Conservation (phyloP, 2,113 vertebrate genomes). For the Callocephalon fimbriatum region DNA sequence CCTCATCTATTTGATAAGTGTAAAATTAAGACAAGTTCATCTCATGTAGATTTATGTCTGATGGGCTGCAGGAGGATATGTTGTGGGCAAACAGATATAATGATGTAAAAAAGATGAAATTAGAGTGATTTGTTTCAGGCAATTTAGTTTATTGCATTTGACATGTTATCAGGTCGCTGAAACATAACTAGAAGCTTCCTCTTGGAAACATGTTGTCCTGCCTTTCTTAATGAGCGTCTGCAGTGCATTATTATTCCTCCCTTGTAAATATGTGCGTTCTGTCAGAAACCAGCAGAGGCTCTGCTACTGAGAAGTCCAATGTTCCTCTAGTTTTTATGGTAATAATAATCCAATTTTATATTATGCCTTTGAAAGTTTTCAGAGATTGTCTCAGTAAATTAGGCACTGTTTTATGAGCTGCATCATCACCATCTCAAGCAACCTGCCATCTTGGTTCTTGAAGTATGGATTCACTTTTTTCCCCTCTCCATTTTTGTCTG, state of each 20-base stretch:
- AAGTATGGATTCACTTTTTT: not conserved
- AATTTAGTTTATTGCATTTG: slow-evolving; percentile 31
- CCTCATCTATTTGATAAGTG: not conserved
- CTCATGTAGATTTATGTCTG: not conserved
- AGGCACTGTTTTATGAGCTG: not conserved
- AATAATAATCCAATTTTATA: not conserved
- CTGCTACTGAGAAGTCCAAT: not conserved
- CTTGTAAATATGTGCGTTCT: not conserved
- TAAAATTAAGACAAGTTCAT: not conserved
- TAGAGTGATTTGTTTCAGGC: slow-evolving; percentile 19
- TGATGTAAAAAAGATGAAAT: slow-evolving; percentile 24
- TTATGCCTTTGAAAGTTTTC: not conserved
- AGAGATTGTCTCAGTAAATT: not conserved
- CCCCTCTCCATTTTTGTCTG: accelerated
- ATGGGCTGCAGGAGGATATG: not conserved
- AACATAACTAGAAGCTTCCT: not conserved
- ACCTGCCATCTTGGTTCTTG: not conserved
- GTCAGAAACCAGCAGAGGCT: not conserved
- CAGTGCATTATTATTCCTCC: not conserved
- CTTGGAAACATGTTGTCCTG: not conserved
- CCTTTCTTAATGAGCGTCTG: not conserved
- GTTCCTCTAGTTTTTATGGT: not conserved
- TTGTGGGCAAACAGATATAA: not conserved
- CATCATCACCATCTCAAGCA: not conserved
- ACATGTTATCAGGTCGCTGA: not conserved